These are phyloP conservation scores for Clarias macrocephalus DNA, from an alignment of 2,113 vertebrate species.

Conservation along the genomic window DNA sequence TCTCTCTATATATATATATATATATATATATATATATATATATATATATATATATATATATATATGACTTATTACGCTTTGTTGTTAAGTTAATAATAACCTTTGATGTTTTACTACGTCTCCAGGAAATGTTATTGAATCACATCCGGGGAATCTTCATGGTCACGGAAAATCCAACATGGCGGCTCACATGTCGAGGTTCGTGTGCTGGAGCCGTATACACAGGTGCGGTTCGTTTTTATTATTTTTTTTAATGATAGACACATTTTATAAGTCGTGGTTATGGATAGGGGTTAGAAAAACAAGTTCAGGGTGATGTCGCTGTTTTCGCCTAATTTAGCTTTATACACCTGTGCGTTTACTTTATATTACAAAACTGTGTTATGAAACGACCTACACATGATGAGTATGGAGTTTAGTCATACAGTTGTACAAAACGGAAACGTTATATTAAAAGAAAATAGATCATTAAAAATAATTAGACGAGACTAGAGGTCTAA, in stretches of 20 bases:
- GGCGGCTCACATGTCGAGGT: constrained; percentile 79
- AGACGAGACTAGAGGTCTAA: neutral
- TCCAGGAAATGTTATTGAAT: constrained; percentile 52
- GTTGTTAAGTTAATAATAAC: neutral
- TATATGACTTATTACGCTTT: too few relatives aligned
- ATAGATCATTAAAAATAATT: neutral
- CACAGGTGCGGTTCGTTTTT: constrained; percentile 71
- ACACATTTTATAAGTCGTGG: neutral
- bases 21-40: too few relatives aligned
- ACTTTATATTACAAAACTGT: neutral
- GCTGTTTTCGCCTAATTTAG: neutral
- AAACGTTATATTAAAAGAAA: neutral
- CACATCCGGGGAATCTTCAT: constrained; percentile 58
- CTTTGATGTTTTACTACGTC: neutral
- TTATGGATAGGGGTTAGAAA: neutral
- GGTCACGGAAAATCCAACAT: constrained; percentile 69
- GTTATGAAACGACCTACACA: neutral
- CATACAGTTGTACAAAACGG: neutral
- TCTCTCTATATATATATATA: too few relatives aligned
- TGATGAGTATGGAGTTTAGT: neutral
- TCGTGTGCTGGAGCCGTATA: constrained; percentile 70
- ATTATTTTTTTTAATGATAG: neutral
- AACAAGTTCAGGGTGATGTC: neutral
- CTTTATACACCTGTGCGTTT: neutral
- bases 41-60: too few relatives aligned